phyloP scores from a whole-genome alignment of 2,888 invertebrate species.

The Caenorhabditis japonica region DNA sequence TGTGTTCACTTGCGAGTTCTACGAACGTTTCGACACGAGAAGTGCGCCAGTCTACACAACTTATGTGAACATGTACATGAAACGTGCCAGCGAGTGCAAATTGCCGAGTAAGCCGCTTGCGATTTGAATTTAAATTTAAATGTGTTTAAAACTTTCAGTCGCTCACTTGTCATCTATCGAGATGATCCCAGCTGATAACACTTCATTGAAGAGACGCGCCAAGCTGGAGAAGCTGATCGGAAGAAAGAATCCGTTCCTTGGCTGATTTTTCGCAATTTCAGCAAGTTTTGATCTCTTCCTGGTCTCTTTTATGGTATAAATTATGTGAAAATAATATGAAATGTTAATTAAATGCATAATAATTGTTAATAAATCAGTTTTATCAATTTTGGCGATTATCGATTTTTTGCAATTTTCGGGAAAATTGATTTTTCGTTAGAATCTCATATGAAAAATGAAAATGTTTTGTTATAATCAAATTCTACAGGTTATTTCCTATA shows the following conservation, averaged over 20 bases:
- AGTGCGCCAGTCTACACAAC: constrained; percentile 70
- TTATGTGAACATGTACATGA: constrained; percentile 74
- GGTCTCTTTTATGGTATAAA: constrained; percentile 22
- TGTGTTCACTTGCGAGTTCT: constrained; percentile 76
- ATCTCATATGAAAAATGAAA: too few species aligned
- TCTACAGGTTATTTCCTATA: too few species aligned
- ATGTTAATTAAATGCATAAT: too few species aligned
- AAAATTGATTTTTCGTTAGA: too few species aligned
- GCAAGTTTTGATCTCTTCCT: constrained; percentile 31
- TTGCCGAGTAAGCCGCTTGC: constrained; percentile 45
- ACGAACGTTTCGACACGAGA: constrained; percentile 62
- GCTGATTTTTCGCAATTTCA: constrained; percentile 31
- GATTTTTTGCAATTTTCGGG: not conserved
- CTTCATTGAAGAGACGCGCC: constrained; percentile 60
- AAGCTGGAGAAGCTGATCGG: constrained; percentile 57
- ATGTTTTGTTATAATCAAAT: too few species aligned
- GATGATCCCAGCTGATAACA: constrained; percentile 67
- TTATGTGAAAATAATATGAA: constrained; percentile 11
- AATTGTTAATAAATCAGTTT: too few species aligned
- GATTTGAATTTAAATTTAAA: not conserved
- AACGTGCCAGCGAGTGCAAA: constrained; percentile 60
- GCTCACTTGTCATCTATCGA: constrained; percentile 62
- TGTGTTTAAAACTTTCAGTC: constrained; percentile 41
- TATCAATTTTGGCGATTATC: not conserved
- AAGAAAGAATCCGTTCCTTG: constrained; percentile 63